These are phyloP conservation scores for Venusia cambrica DNA, from an alignment of 2,888 invertebrate species.

Conservation along the genomic window DNA sequence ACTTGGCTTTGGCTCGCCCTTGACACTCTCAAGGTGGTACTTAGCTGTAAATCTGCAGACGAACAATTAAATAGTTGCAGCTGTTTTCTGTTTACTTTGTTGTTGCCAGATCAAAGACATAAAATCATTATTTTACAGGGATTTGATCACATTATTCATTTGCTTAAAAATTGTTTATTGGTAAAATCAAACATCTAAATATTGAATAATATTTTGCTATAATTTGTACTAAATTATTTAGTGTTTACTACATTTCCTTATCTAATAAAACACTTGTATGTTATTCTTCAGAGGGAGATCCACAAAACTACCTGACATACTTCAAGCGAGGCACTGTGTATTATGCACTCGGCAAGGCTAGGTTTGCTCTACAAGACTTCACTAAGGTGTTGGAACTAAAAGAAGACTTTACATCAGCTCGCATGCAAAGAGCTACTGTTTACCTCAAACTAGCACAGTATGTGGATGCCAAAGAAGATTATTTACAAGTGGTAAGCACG, in stretches of 20 bases:
- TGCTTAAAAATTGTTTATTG: too few species aligned
- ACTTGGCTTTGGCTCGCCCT: slow-evolving; percentile 16
- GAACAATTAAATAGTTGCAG: slow-evolving; percentile 4
- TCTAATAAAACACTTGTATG: too few species aligned
- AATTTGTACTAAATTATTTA: too few species aligned
- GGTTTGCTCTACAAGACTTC: slow-evolving; percentile 96
- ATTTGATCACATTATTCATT: too few species aligned
- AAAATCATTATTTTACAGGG: slow-evolving; percentile 1
- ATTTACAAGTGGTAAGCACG: slow-evolving; percentile 92
- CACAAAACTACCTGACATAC: slow-evolving; percentile 96
- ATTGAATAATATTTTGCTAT: too few species aligned
- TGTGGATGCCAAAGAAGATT: slow-evolving; percentile 90
- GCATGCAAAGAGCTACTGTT: slow-evolving; percentile 91
- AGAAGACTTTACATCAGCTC: slow-evolving; percentile 95
- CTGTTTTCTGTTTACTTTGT: slow-evolving; percentile 17
- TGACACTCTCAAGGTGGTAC: slow-evolving; percentile 21
- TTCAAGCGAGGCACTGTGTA: slow-evolving; percentile 98
- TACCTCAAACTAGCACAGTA: slow-evolving; percentile 94
- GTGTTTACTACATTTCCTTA: too few species aligned
- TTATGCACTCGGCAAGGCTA: slow-evolving; percentile 96
- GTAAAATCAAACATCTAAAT: too few species aligned
- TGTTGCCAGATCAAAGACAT: slow-evolving; percentile 9
- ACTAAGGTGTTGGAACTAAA: slow-evolving; percentile 92
- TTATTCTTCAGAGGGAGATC: slow-evolving; percentile 91
- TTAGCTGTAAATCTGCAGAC: slow-evolving; percentile 3